These are phyloP conservation scores for Drosophila bocqueti DNA, from an alignment of 1,140 invertebrate species.

Conservation along the genomic window DNA sequence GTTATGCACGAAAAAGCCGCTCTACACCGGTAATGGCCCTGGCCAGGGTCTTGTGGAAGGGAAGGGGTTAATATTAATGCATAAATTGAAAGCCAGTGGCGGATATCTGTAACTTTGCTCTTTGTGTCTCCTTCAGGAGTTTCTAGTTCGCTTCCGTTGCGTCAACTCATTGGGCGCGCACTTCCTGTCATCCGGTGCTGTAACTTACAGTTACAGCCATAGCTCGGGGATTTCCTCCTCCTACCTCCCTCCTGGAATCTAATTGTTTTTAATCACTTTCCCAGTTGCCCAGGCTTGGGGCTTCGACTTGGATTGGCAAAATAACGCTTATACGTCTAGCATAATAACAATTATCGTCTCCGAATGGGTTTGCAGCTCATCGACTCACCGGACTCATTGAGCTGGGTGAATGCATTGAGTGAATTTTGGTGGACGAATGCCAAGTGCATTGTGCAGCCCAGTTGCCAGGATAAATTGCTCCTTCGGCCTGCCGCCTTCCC, in stretches of 20 bases:
- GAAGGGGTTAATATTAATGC: constrained; percentile 18
- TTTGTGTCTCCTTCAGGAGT: constrained; percentile 32
- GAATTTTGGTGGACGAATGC: neutral
- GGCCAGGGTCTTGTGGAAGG: neutral
- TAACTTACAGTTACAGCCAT: constrained; percentile 7
- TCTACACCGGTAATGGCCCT: neutral
- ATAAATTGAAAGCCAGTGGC: constrained; percentile 61
- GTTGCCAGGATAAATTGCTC: neutral
- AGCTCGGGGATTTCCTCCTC: too few species aligned
- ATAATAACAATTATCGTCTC: constrained; percentile 57
- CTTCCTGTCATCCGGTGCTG: constrained; percentile 69
- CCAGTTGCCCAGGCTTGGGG: constrained; percentile 41
- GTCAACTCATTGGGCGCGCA: constrained; percentile 78
- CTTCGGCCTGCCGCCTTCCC: neutral
- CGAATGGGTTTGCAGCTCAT: neutral
- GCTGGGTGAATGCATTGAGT: neutral
- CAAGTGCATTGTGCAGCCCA: constrained; percentile 9
- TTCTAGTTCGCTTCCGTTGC: constrained; percentile 68
- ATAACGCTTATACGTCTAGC: constrained; percentile 56
- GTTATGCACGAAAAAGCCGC: constrained; percentile 60
- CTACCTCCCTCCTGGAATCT: constrained; percentile 21
- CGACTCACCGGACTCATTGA: neutral
- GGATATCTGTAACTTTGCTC: constrained; percentile 52
- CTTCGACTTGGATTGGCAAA: constrained; percentile 60
- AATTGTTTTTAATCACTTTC: constrained; percentile 82